Conservation (phyloP, 2,888 invertebrate genomes). For the Leptothorax acervorum region DNA sequence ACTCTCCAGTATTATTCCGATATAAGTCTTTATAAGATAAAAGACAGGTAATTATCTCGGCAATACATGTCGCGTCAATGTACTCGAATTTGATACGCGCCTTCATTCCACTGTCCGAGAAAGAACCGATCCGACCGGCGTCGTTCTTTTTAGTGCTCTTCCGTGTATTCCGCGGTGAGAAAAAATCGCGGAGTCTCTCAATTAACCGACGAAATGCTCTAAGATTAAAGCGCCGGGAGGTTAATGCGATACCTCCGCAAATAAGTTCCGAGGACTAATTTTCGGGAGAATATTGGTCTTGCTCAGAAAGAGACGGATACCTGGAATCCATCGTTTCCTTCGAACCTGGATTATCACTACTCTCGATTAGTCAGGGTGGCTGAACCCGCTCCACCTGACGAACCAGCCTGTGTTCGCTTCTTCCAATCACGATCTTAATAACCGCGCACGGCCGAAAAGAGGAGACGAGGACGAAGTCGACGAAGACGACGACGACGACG, state of each 20-base stretch:
- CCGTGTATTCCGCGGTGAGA: slow-evolving; percentile 42
- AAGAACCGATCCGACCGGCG: slow-evolving; percentile 19
- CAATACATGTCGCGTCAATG: slow-evolving; percentile 42
- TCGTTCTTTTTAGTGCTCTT: slow-evolving; percentile 41
- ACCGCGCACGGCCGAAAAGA: slow-evolving; percentile 72
- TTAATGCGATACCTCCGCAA: slow-evolving; percentile 57
- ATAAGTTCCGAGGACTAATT: slow-evolving; percentile 62
- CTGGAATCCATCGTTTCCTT: slow-evolving; percentile 70
- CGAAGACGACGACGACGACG: slow-evolving; percentile 62
- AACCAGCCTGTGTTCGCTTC: slow-evolving; percentile 65
- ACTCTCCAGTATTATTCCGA: slow-evolving; percentile 15
- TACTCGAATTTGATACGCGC: slow-evolving; percentile 45
- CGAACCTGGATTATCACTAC: slow-evolving; percentile 71
- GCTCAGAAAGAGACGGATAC: slow-evolving; percentile 65
- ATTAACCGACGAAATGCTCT: slow-evolving; percentile 59
- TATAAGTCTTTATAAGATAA: slow-evolving; percentile 33
- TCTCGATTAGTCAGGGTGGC: slow-evolving; percentile 72
- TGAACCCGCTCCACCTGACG: slow-evolving; percentile 68
- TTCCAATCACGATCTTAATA: slow-evolving; percentile 82
- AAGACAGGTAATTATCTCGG: slow-evolving; percentile 39
- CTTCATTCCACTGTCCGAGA: slow-evolving; percentile 14
- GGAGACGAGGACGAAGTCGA: slow-evolving; percentile 57
- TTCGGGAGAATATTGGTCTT: slow-evolving; percentile 63
- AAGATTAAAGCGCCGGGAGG: slow-evolving; percentile 49
- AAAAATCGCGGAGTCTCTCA: slow-evolving; percentile 49